Conservation (phyloP, 2,797 vertebrate species). For the Syndactyla subalaris region DNA sequence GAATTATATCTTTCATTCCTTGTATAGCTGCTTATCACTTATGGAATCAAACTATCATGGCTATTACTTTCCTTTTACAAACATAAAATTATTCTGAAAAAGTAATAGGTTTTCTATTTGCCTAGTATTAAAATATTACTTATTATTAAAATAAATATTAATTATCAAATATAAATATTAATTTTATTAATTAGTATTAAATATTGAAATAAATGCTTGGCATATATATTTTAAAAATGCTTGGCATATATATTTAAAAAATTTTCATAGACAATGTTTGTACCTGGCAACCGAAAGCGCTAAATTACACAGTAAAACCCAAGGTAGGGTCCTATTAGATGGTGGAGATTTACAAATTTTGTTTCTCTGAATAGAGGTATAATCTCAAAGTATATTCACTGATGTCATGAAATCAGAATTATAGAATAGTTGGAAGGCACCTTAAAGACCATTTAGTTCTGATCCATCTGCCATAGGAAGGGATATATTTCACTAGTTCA, state of each 20-base stretch:
- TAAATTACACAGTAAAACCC: background rate
- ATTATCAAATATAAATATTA: no score
- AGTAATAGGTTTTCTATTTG: background rate
- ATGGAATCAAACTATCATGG: background rate
- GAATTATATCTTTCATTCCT: background rate
- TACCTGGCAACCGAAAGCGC: fast-evolving
- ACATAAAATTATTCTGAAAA: background rate
- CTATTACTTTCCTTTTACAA: background rate
- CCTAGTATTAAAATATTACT: background rate
- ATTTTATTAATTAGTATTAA: no score
- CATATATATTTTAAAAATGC: no score
- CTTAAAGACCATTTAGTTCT: background rate
- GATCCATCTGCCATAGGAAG: background rate
- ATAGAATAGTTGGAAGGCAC: background rate
- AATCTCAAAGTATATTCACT: background rate
- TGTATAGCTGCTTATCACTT: background rate
- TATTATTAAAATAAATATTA: no score
- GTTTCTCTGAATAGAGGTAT: background rate
- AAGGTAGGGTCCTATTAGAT: background rate
- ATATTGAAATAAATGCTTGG: background rate
- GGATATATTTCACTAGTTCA: background rate
- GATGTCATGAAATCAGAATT: background rate
- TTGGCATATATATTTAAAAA: background rate
- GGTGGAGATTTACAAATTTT: background rate
- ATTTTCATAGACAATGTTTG: background rate